These are phyloP conservation scores for Nothocercus nigrocapillus DNA, from an alignment of 2,113 vertebrate genomes.

Conservation along the genomic window DNA sequence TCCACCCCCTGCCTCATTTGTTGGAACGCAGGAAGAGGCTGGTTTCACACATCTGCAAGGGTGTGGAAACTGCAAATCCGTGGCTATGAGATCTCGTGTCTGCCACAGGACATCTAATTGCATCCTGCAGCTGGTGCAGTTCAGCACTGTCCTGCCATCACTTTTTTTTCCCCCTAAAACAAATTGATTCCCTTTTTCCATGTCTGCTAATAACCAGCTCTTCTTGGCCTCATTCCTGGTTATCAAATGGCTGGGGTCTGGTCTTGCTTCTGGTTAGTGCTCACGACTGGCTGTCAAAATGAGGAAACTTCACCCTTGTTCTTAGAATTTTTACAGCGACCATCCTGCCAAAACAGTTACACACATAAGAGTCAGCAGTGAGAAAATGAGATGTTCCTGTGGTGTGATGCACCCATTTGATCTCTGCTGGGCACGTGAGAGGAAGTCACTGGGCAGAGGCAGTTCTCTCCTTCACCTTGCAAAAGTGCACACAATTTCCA, in stretches of 20 bases:
- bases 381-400: neutral
- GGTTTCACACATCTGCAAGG: neutral
- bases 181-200: neutral
- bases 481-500: neutral
- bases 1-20: rapidly evolving
- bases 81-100: neutral
- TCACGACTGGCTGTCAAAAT: neutral
- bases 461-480: neutral
- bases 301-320: neutral
- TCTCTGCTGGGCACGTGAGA: neutral
- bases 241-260: neutral
- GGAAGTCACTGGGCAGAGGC: neutral
- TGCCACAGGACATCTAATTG: neutral
- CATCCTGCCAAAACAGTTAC: neutral
- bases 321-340: neutral
- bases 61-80: neutral
- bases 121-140: neutral
- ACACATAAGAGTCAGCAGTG: neutral
- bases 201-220: neutral
- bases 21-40: neutral
- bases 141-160: neutral
- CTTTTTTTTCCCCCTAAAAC: neutral
- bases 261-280: neutral
- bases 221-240: rapidly evolving
- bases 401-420: neutral